Base-by-base conservation (phyloP, 2,113 vertebrate genomes). In the Brachyhypopomus occidentalis region DNA sequence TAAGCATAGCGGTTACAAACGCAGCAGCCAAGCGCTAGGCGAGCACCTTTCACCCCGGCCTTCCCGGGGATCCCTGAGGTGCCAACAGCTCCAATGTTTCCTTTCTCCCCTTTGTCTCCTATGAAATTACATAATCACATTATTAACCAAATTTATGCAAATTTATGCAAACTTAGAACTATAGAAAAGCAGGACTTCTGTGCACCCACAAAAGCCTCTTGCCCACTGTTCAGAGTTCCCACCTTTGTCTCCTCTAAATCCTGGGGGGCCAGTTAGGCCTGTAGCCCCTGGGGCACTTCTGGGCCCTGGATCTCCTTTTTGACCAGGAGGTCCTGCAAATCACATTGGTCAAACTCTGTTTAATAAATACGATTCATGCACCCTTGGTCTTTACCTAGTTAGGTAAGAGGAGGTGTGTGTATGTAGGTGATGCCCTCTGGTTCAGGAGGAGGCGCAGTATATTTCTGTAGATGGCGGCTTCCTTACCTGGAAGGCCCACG, bases 71-170 rank as follows among this genome's bases (percentile, higher is more conserved):
- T 91, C n/a, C 97, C 97, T 1, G 95, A 90, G 80, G 83, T 36
- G 23, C 97, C 97, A 1, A 82, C 83, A 1, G 79, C 2, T 83
- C 97, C 97, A 89, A 79, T 89, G 56, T 93, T 94, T 2, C 97
- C 97, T 88, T 90, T 93, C 45, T 97, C 96, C 79, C 97, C 97
- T 90, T 93, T 97, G 16, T 94, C 93, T 76, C 97, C 97, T 99
- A 45, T 16, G 17, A 4, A 19, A 71, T 56, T 16, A 79, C 23
- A 23, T 36, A 17, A 14, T n/a, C 8, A 59, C 8, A 30, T 48
- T 48, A 52, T 11, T 8, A 12, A 14, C n/a, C n/a, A n/a, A n/a
- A n/a, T n/a, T n/a, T n/a, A n/a, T n/a, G n/a, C 45, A 45, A 45
- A 45, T 45, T 45, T 45, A 6, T 3, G 3, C 30, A 30, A 30